These are phyloP conservation scores for Ophion slaviceki DNA, from an alignment of 2,888 invertebrate genomes.

Conservation along the genomic window DNA sequence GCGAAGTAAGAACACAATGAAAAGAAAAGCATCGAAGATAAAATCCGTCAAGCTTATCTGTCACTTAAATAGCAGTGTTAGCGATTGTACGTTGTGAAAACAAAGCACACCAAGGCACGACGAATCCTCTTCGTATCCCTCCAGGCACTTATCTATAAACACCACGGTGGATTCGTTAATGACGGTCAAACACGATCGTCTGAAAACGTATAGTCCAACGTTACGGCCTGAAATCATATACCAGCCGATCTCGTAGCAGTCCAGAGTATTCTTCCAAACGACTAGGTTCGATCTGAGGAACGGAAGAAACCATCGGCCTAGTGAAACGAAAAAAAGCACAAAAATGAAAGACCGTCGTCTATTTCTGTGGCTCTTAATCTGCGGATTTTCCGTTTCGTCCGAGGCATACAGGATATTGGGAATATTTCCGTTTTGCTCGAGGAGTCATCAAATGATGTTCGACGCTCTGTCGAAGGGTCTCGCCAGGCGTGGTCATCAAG, in stretches of 20 bases:
- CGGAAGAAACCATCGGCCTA: background rate
- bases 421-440: conserved; percentile 83
- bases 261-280: no score
- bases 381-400: background rate
- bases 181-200: no score
- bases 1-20: no score
- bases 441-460: conserved; percentile 84
- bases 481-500: conserved; percentile 83
- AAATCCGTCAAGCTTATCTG: background rate
- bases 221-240: no score
- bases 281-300: no score
- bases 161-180: no score
- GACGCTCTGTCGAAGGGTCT: conserved; percentile 82
- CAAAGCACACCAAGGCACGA: background rate
- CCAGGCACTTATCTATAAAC: background rate
- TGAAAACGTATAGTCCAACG: no score
- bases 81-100: background rate
- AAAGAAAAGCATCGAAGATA: no score
- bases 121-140: background rate
- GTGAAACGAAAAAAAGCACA: no score
- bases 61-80: conserved; percentile 7
- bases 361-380: background rate
- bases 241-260: background rate
- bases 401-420: conserved; percentile 81
- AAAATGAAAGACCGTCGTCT: conserved; percentile 37